Conservation (phyloP, 2,797 vertebrate genomes). For the Thamnophis elegans region DNA sequence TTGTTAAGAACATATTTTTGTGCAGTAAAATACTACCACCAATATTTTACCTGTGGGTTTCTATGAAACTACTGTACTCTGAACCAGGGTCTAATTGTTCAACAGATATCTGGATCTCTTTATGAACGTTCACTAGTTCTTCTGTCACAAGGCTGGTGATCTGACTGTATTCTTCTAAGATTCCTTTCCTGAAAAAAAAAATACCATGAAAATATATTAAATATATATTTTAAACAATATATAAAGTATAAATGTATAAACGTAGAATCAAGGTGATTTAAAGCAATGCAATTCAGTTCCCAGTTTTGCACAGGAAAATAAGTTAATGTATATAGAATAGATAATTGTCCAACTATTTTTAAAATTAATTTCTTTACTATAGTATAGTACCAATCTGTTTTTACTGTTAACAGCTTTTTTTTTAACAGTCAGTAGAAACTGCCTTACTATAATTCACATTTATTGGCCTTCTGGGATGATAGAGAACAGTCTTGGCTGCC, state of each 20-base stretch:
- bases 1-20: not conserved
- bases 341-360: not conserved
- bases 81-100: constrained; percentile 89
- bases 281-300: not conserved
- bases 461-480: not conserved
- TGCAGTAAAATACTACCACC: not conserved
- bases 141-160: constrained; percentile 93
- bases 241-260: not conserved
- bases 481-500: not conserved
- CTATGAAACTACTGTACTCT: constrained; percentile 92
- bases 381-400: not conserved
- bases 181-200: constrained; percentile 79
- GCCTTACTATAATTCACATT: not conserved
- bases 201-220: constrained; percentile 1
- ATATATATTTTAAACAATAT: not conserved
- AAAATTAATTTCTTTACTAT: not conserved
- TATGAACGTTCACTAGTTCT: constrained; percentile 91
- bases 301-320: not conserved
- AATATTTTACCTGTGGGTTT: constrained; percentile 82
- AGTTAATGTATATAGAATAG: not conserved
- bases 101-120: constrained; percentile 88
- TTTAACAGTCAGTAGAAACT: not conserved
- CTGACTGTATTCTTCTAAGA: constrained; percentile 94
- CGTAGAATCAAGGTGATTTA: not conserved
- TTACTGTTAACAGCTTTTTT: not conserved